phyloP scores from a whole-genome alignment of 2,797 vertebrate species.

The Cossypha niveicapilla region DNA sequence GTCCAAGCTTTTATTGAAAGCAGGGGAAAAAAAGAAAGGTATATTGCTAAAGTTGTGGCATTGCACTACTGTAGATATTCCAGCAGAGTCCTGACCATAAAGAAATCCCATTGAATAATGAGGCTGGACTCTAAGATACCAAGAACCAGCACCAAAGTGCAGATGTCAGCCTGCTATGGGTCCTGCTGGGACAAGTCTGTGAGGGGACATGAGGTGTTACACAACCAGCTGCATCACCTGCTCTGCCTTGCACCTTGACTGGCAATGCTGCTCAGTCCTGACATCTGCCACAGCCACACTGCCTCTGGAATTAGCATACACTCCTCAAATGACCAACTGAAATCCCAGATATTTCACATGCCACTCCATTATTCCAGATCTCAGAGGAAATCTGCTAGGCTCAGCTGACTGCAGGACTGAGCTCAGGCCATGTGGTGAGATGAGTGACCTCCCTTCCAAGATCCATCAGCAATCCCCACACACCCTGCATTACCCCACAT shows the following conservation, averaged over 20 bases:
- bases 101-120: neutral
- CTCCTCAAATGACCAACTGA: neutral
- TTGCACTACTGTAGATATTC: neutral
- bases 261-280: neutral
- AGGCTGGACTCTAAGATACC: neutral
- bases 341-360: neutral
- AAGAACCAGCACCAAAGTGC: neutral
- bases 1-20: neutral
- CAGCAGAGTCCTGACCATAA: neutral
- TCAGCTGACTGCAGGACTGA: neutral
- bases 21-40: neutral
- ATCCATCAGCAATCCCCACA: neutral
- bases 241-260: neutral
- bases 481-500: neutral
- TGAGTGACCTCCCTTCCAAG: neutral
- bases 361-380: neutral
- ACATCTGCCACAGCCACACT: rapidly evolving
- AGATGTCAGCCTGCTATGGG: neutral
- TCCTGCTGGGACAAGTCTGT: neutral
- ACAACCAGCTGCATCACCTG: neutral
- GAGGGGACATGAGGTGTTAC: neutral
- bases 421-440: neutral
- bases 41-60: neutral
- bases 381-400: neutral
- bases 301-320: neutral